Evolutionary conservation across 2,113 vertebrate genomes (phyloP).

Genomic region (Centrocercus urophasianus): DNA sequence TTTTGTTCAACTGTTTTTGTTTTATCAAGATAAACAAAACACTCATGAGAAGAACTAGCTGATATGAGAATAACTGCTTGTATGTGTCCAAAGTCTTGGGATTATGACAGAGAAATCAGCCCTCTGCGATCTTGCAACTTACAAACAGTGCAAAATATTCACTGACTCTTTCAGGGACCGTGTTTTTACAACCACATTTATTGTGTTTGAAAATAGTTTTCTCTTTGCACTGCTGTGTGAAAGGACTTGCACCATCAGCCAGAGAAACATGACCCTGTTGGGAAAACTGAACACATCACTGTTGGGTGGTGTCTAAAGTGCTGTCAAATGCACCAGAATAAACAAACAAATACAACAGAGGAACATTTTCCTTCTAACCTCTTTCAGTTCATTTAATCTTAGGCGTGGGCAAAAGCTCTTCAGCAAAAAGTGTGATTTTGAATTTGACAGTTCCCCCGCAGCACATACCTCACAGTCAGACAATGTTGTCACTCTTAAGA

Average conservation of each 20-base stretch:
- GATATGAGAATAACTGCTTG: not conserved
- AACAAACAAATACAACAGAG: conserved; percentile 42
- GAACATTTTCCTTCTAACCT: not conserved
- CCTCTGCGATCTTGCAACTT: not conserved
- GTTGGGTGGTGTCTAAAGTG: not conserved
- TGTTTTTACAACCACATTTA: not conserved
- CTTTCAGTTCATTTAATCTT: not conserved
- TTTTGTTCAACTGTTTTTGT: not conserved
- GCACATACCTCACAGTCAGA: not conserved
- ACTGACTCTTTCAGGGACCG: not conserved
- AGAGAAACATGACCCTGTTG: not conserved
- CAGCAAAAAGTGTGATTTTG: not conserved
- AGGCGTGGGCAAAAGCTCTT: not conserved
- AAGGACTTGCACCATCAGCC: not conserved
- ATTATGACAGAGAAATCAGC: not conserved
- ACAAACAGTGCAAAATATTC: not conserved
- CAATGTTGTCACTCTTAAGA: not conserved
- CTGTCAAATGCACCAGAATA: not conserved
- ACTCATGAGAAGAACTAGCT: not conserved
- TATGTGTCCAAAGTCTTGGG: not conserved
- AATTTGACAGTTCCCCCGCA: not conserved
- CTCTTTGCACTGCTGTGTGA: not conserved
- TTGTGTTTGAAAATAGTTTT: not conserved
- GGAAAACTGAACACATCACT: not conserved
- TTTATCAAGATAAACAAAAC: not conserved